phyloP scores from a whole-genome alignment of 2,888 invertebrate species.

The Tenthredo amoena region DNA sequence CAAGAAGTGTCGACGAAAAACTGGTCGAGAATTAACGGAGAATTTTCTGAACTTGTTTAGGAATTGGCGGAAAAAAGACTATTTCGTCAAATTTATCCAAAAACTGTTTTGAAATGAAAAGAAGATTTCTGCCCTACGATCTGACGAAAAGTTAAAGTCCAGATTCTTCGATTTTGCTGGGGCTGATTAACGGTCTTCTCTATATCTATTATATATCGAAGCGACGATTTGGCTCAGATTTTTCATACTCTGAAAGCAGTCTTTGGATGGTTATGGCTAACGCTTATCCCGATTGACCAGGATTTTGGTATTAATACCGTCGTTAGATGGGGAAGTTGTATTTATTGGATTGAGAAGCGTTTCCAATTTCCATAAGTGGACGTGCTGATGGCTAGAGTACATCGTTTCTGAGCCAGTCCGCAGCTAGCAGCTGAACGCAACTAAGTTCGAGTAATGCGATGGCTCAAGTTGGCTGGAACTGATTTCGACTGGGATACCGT shows the following conservation, averaged over 20 bases:
- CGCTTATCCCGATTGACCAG: neutral
- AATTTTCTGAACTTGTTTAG: too few relatives aligned
- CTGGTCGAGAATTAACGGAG: too few relatives aligned
- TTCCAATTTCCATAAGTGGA: slow-evolving; percentile 44
- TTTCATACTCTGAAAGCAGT: neutral
- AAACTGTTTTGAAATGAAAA: too few relatives aligned
- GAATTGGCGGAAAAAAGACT: too few relatives aligned
- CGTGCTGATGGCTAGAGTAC: neutral
- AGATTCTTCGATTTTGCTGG: too few relatives aligned
- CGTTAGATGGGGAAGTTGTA: neutral
- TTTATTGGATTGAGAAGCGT: slow-evolving; percentile 24
- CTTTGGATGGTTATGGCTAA: neutral
- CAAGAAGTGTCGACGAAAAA: too few relatives aligned
- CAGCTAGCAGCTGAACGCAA: slow-evolving; percentile 10
- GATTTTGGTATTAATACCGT: neutral
- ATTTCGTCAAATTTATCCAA: too few relatives aligned
- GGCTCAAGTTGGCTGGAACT: slow-evolving; percentile 46
- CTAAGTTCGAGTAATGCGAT: slow-evolving; percentile 41
- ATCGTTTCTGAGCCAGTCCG: neutral
- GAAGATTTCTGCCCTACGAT: too few relatives aligned
- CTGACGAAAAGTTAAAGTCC: too few relatives aligned
- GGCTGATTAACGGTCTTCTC: too few relatives aligned
- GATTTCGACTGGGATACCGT: slow-evolving; percentile 3
- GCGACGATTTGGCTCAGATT: neutral
- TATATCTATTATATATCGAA: neutral